Evolutionary conservation across 92 coral and sea anemone genomes (phyloP).

Genomic region (Actinernus sp.): DNA sequence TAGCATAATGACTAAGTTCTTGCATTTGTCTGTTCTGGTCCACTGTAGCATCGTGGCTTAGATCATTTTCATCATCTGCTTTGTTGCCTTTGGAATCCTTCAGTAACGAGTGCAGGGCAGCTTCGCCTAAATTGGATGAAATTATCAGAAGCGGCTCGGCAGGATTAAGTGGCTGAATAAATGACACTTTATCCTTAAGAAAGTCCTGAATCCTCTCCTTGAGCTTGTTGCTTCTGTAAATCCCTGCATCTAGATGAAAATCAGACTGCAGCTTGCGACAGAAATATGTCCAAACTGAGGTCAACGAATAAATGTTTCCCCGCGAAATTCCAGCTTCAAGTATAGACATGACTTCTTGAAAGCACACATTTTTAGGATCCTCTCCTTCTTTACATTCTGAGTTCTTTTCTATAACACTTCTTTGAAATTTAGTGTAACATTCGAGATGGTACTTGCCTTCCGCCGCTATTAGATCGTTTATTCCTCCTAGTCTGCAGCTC

Average conservation of each 20-base stretch:
- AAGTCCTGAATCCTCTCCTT: slow-evolving; percentile 54
- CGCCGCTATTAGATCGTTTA: slow-evolving; percentile 50
- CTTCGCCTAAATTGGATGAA: slow-evolving; percentile 39
- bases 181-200: slow-evolving; percentile 28
- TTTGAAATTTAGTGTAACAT: slow-evolving; percentile 32
- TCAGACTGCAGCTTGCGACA: slow-evolving; percentile 23
- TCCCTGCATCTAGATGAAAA: slow-evolving; percentile 39
- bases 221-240: slow-evolving; percentile 59
- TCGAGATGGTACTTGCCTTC: slow-evolving; percentile 65
- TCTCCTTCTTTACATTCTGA: slow-evolving; percentile 5
- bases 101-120: slow-evolving; percentile 42
- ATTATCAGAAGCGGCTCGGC: slow-evolving; percentile 39
- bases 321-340: slow-evolving; percentile 52
- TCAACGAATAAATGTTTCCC: slow-evolving; percentile 52
- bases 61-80: slow-evolving; percentile 1
- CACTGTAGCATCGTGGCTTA: slow-evolving; percentile 51
- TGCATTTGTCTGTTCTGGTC: slow-evolving; percentile 30
- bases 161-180: slow-evolving; percentile 42
- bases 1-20: no score
- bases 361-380: slow-evolving; percentile 23
- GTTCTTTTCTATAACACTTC: slow-evolving; percentile 11
- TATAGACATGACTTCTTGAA: slow-evolving; percentile 55
- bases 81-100: not conserved
- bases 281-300: slow-evolving; percentile 61
- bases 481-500: slow-evolving; percentile 45